phyloP scores from a whole-genome alignment of 2,888 invertebrate genomes.

The Lagria hirta region DNA sequence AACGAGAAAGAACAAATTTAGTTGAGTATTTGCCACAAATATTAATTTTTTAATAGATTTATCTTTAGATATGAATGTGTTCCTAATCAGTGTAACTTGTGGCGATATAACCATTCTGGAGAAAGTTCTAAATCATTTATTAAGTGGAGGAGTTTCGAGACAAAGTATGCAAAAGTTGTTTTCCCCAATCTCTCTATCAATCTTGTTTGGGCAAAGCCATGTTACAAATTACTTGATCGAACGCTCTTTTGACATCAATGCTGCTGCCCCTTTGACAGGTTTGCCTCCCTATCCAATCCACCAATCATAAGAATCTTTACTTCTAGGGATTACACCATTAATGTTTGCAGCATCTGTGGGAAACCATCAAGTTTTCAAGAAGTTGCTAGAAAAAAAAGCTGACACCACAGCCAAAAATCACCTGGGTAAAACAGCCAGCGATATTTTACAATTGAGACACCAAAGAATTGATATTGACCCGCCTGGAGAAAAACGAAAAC shows the following conservation, averaged over 20 bases:
- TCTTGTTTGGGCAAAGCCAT: slow-evolving; percentile 39
- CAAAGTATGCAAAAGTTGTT: slow-evolving; percentile 44
- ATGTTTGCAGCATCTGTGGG: slow-evolving; percentile 48
- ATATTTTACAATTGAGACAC: slow-evolving; percentile 33
- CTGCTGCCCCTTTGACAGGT: slow-evolving; percentile 41
- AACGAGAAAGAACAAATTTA: slow-evolving; percentile 45
- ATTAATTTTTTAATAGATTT: slow-evolving; percentile 11
- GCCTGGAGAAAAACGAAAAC: slow-evolving; percentile 1
- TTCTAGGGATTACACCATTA: slow-evolving; percentile 46
- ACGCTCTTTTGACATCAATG: slow-evolving; percentile 42
- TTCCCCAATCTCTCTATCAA: slow-evolving; percentile 46
- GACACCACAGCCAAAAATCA: slow-evolving; percentile 35
- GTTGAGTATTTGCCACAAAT: too few species aligned
- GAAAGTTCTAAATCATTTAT: slow-evolving; percentile 44
- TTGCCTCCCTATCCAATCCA: slow-evolving; percentile 11
- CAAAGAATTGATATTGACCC: slow-evolving; percentile 12
- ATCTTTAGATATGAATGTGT: slow-evolving; percentile 44
- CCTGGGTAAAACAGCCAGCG: slow-evolving; percentile 36
- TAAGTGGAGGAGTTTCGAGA: slow-evolving; percentile 47
- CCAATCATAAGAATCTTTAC: slow-evolving; percentile 6
- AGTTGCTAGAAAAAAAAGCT: slow-evolving; percentile 39
- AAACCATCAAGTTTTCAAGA: slow-evolving; percentile 35
- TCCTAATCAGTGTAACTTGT: slow-evolving; percentile 44
- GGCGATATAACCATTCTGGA: slow-evolving; percentile 45
- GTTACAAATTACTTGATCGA: slow-evolving; percentile 32